Evolutionary conservation across 2,113 vertebrate genomes (phyloP).

Genomic region (Clarias macrocephalus): DNA sequence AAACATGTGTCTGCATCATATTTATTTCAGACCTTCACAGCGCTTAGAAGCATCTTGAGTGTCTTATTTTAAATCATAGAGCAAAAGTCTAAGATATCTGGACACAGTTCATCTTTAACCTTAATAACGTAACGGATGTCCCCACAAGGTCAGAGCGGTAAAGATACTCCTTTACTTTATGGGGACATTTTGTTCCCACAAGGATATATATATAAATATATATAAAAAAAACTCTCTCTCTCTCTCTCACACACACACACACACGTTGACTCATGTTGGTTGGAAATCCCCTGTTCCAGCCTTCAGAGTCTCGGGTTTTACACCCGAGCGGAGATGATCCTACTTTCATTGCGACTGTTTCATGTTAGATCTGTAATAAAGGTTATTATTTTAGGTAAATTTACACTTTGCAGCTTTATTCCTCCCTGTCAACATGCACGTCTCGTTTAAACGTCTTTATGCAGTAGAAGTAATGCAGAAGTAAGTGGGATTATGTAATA

Average conservation of each 20-base stretch:
- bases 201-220: neutral
- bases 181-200: neutral
- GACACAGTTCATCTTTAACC: neutral
- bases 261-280: neutral
- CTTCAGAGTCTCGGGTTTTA: neutral
- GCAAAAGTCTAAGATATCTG: too few relatives aligned
- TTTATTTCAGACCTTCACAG: too few relatives aligned
- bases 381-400: neutral
- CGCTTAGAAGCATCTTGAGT: too few relatives aligned
- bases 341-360: neutral
- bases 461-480: neutral
- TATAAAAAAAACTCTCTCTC: too few relatives aligned
- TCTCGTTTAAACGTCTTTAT: neutral
- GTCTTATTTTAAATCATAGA: too few relatives aligned
- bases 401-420: neutral
- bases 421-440: neutral
- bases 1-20: too few relatives aligned
- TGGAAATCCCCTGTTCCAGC: slow-evolving; percentile 3
- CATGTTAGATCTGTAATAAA: neutral
- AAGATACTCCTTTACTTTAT: neutral
- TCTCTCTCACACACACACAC: neutral
- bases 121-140: neutral
- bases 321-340: neutral
- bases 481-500: neutral
- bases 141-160: neutral